A percentile compares a stretch with the other conserved stretches of the same genome.
phyloP scores from a whole-genome alignment of 2,888 invertebrate genomes.

The Drosophila longiperda region DNA sequence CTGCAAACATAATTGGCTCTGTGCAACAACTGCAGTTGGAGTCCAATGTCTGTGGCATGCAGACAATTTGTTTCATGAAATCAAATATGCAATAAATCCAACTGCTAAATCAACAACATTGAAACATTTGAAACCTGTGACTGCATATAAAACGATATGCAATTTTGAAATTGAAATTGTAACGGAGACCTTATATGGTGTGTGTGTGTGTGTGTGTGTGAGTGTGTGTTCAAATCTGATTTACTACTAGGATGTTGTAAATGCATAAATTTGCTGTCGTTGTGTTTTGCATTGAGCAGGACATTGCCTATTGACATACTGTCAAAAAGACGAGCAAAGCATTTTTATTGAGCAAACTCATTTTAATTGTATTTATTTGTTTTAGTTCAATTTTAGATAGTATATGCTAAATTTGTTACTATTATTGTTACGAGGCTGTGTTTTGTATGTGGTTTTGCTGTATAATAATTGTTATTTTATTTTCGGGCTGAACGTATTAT shows the following conservation, averaged over 20 bases:
- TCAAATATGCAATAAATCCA: slow-evolving; percentile 74
- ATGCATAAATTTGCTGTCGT: slow-evolving; percentile 18
- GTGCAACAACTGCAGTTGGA: slow-evolving; percentile 11
- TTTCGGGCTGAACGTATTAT: slow-evolving; percentile 46
- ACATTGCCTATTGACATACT: slow-evolving; percentile 21
- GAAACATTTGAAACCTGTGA: slow-evolving; percentile 32
- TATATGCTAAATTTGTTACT: slow-evolving; percentile 13
- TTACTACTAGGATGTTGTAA: slow-evolving; percentile 53
- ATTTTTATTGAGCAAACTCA: not conserved
- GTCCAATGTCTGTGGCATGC: slow-evolving; percentile 45
- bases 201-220: slow-evolving; percentile 16
- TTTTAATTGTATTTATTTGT: not conserved
- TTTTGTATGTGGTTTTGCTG: slow-evolving; percentile 18
- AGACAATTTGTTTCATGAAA: slow-evolving; percentile 68
- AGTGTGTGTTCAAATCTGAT: slow-evolving; percentile 59
- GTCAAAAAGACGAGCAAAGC: not conserved
- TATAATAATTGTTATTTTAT: slow-evolving; percentile 36
- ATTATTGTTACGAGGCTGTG: slow-evolving; percentile 7
- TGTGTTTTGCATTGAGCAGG: slow-evolving; percentile 41
- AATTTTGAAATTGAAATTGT: slow-evolving; percentile 68
- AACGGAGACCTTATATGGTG: slow-evolving; percentile 35
- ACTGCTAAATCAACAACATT: slow-evolving; percentile 66
- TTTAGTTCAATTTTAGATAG: not conserved
- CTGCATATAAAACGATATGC: slow-evolving; percentile 61
- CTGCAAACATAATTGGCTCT: slow-evolving; percentile 33